These are phyloP conservation scores for Danio jaintianensis DNA, from an alignment of 2,797 vertebrate species.

Conservation along the genomic window DNA sequence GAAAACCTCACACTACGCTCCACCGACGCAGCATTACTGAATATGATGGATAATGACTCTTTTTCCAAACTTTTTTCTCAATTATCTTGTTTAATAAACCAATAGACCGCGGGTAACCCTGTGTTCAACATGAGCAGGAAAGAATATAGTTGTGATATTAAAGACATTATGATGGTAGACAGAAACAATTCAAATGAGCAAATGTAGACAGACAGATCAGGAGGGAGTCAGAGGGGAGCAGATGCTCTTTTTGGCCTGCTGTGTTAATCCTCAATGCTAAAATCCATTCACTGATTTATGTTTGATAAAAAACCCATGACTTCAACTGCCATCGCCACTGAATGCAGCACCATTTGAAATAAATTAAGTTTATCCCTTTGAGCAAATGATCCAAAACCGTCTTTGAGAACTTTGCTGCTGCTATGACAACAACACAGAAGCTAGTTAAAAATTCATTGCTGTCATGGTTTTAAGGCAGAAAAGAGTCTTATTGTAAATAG, in stretches of 20 bases:
- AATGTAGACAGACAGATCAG: slow-evolving; percentile 41
- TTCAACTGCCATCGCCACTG: slow-evolving; percentile 20
- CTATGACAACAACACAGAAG: slow-evolving; percentile 45
- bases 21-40: slow-evolving; percentile 20
- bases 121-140: slow-evolving; percentile 20
- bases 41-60: slow-evolving; percentile 20
- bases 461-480: slow-evolving; percentile 22
- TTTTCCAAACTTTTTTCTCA: slow-evolving; percentile 39
- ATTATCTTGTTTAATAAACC: slow-evolving; percentile 38
- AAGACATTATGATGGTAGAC: slow-evolving; percentile 20
- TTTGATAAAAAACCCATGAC: slow-evolving; percentile 38
- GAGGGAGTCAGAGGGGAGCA: slow-evolving; percentile 20
- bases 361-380: slow-evolving; percentile 29
- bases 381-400: slow-evolving; percentile 20
- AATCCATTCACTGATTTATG: slow-evolving; percentile 44
- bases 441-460: slow-evolving; percentile 33
- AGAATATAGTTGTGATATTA: slow-evolving; percentile 21
- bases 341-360: slow-evolving; percentile 17
- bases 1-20: slow-evolving; percentile 35
- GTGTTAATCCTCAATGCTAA: slow-evolving; percentile 41
- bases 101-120: not conserved
- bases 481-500: slow-evolving; percentile 14
- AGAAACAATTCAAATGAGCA: slow-evolving; percentile 22
- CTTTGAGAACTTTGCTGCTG: slow-evolving; percentile 34
- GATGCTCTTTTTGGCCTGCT: slow-evolving; percentile 41